A percentile compares a stretch with the other conserved stretches of the same genome.
Evolutionary conservation across 2,888 invertebrate genomes (phyloP).

Genomic region (Octodonta nipae): DNA sequence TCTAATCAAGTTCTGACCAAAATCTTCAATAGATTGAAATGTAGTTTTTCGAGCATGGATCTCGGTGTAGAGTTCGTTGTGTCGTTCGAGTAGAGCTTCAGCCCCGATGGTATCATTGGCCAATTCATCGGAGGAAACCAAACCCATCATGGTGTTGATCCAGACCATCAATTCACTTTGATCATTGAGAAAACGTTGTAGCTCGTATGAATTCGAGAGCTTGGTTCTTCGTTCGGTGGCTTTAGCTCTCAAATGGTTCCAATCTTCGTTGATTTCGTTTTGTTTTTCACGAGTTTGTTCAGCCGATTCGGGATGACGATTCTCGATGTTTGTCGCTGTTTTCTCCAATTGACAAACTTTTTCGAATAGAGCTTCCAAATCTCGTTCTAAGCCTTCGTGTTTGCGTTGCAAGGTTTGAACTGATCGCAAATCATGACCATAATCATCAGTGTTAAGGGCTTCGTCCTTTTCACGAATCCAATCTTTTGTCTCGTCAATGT

Average conservation of each 20-base stretch:
- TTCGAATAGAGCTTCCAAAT: conserved; percentile 91
- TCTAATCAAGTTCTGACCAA: conserved; percentile 89
- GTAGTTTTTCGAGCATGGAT: conserved; percentile 96
- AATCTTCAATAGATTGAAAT: conserved; percentile 94
- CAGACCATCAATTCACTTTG: conserved; percentile 84
- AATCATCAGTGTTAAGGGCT: conserved; percentile 86
- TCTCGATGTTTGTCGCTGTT: conserved; percentile 83
- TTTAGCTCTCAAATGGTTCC: conserved; percentile 90
- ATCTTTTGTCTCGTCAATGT: conserved; percentile 84
- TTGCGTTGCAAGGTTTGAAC: conserved; percentile 96
- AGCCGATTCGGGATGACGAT: conserved; percentile 95
- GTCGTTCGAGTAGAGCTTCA: conserved; percentile 95
- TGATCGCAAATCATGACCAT: conserved; percentile 89
- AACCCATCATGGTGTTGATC: conserved; percentile 97
- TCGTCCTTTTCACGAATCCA: conserved; percentile 99
- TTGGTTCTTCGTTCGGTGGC: conserved; percentile 94
- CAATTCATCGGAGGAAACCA: conserved; percentile 93
- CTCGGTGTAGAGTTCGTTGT: conserved; percentile 94
- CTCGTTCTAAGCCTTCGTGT: conserved; percentile 95
- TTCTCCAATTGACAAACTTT: conserved; percentile 70
- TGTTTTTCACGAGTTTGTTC: conserved; percentile 96
- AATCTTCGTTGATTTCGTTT: conserved; percentile 93
- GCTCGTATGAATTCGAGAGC: conserved; percentile 90
- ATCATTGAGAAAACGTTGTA: conserved; percentile 83
- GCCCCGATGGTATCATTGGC: conserved; percentile 98